phyloP scores from a whole-genome alignment of 2,113 vertebrate species.

The Poecilia latipinna region DNA sequence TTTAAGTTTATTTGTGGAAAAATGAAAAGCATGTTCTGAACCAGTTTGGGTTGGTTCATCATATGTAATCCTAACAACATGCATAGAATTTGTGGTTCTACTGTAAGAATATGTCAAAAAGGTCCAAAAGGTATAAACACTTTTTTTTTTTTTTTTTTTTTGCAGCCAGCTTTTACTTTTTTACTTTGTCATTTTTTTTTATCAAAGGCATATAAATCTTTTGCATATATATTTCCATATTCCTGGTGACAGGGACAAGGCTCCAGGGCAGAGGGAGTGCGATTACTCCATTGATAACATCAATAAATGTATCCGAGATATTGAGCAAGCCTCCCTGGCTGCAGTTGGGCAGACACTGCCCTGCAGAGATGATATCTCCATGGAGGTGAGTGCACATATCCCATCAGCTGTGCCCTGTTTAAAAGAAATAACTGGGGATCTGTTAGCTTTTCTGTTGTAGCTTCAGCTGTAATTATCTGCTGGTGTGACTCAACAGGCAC shows the following conservation, averaged over 20 bases:
- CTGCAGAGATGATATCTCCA: conserved; percentile 95
- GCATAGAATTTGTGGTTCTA: not conserved
- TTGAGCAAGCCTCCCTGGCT: conserved; percentile 95
- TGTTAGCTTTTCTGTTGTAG: conserved; percentile 44
- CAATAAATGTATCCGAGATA: conserved; percentile 95
- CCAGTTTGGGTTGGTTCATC: not conserved
- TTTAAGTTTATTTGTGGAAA: not conserved
- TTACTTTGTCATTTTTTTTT: not conserved
- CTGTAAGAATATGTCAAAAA: not conserved
- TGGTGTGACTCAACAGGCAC: conserved; percentile 81
- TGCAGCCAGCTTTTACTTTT: not conserved
- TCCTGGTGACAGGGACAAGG: conserved; percentile 88
- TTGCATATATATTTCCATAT: not conserved
- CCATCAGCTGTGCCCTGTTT: conserved; percentile 47
- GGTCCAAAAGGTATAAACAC: not conserved
- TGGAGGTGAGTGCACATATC: conserved; percentile 64
- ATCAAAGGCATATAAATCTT: not conserved
- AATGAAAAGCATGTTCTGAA: not conserved
- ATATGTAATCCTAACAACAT: not conserved
- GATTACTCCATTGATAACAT: conserved; percentile 97
- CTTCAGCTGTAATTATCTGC: conserved; percentile 39
- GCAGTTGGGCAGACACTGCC: conserved; percentile 93
- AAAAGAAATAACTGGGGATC: conserved; percentile 42
- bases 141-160: not conserved
- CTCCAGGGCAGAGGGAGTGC: conserved; percentile 95